These are phyloP conservation scores for Neoascia interrupta DNA, from an alignment of 2,888 invertebrate species.

Conservation along the genomic window DNA sequence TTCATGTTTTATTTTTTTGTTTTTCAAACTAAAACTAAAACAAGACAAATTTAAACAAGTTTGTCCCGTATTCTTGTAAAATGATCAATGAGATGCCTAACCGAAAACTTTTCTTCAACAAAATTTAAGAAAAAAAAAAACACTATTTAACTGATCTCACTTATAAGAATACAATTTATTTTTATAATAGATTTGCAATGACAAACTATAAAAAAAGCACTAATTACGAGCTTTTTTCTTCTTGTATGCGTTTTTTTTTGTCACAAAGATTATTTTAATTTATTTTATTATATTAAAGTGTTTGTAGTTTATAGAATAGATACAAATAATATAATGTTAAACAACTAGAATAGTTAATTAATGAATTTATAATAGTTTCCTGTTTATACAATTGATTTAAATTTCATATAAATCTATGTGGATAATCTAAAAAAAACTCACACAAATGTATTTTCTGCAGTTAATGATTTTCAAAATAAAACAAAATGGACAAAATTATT, in stretches of 20 bases:
- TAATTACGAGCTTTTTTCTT: background rate
- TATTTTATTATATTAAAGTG: no score
- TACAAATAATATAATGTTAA: conserved; percentile 52
- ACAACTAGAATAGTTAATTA: conserved; percentile 34
- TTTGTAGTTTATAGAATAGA: conserved; percentile 35
- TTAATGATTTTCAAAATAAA: conserved; percentile 41
- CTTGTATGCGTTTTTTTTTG: conserved; percentile 27
- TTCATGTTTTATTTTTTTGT: conserved; percentile 37
- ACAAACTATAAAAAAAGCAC: conserved; percentile 29
- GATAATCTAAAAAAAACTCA: conserved; percentile 21
- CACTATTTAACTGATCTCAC: conserved; percentile 28
- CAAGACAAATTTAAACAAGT: conserved; percentile 53
- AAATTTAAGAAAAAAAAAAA: conserved; percentile 28
- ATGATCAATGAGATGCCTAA: conserved; percentile 62
- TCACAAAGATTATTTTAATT: conserved; percentile 28
- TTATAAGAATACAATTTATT: conserved; percentile 36
- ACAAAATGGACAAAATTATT: conserved; percentile 34
- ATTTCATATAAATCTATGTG: conserved; percentile 31
- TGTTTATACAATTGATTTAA: conserved; percentile 38
- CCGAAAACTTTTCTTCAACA: conserved; percentile 16
- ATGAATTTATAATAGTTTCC: conserved; percentile 19
- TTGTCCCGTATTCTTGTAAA: conserved; percentile 62
- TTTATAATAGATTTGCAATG: conserved; percentile 47
- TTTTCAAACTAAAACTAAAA: conserved; percentile 54
- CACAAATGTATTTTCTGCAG: conserved; percentile 12